Evolutionary conservation across 2,113 vertebrate genomes (phyloP).

Genomic region (Neodontobutis hainanensis): DNA sequence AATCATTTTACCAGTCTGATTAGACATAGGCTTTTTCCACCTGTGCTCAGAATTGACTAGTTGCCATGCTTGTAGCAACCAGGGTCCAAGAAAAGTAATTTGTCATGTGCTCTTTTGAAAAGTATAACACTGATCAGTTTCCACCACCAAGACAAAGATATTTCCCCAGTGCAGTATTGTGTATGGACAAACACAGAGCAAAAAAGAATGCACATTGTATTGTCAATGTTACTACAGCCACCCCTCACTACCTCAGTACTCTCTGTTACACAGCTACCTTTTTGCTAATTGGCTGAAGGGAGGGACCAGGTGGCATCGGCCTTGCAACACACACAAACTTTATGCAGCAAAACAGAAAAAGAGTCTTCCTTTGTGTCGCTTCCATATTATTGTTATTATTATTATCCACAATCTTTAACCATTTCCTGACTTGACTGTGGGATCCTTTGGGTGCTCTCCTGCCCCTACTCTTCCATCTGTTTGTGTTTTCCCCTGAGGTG

Average conservation of each 20-base stretch:
- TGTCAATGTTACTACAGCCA: conserved; percentile 6
- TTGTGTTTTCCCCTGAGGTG: conserved; percentile 44
- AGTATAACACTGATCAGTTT: background rate
- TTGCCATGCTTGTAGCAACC: conserved; percentile 28
- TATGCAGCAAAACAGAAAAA: conserved; percentile 81
- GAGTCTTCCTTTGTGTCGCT: conserved; percentile 69
- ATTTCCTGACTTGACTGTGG: conserved; percentile 40
- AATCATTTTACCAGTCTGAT: conserved; percentile 5
- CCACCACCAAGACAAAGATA: no score
- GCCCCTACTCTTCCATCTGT: conserved; percentile 10
- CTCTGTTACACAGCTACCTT: conserved; percentile 30
- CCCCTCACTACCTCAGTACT: conserved; percentile 16
- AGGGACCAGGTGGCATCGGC: conserved; percentile 65
- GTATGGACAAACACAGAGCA: background rate
- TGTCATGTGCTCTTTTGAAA: background rate
- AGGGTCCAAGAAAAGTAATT: conserved; percentile 3
- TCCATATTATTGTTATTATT: conserved; percentile 3
- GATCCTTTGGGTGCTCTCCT: conserved; percentile 50
- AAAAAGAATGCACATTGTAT: background rate
- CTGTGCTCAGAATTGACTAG: conserved; percentile 23
- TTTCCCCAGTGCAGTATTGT: background rate
- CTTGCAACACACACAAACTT: conserved; percentile 15
- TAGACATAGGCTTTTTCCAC: conserved; percentile 10
- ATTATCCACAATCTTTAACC: conserved; percentile 31
- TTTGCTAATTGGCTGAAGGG: conserved; percentile 77